Evolutionary conservation across 2,888 invertebrate genomes (phyloP), one percentile per base, ranked within the genome.

Genomic region (Microdon myrmicae): DNA sequence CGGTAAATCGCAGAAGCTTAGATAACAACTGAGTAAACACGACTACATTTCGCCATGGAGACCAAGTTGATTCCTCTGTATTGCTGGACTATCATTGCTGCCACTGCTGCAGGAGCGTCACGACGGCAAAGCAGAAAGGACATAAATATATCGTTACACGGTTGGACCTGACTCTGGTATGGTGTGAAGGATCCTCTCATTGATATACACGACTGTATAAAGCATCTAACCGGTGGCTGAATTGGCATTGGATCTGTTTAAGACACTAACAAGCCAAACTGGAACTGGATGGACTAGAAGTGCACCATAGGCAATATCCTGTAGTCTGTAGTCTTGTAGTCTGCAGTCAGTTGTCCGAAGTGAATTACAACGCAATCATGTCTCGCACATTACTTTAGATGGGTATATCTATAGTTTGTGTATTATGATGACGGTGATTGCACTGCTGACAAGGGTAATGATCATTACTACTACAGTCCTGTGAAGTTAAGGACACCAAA

Each of bases 261-360:
- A 48, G 38, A 54, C 47, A 54, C 54, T 54, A 60, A 60, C 60
- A 43, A 54, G 60, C 54, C 60, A 54, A 60, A 60, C 47, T 60
- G 37, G 41, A 60, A 59, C 37, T 54, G 54, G 45, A 59, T 54
- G 31, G 53, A 41, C 54, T 31, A 32, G 54, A 60, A 37, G 31
- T n/a, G 60, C 26, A 39, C 16, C 45, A 26, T 17, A n/a, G n/a
- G n/a, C n/a, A n/a, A n/a, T n/a, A n/a, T n/a, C n/a, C n/a, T n/a
- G n/a, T n/a, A n/a, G n/a, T n/a, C n/a, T n/a, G n/a, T n/a, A n/a
- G n/a, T n/a, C n/a, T n/a, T n/a, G n/a, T n/a, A n/a, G n/a, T n/a
- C n/a, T n/a, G n/a, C n/a, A n/a, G n/a, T n/a, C n/a, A n/a, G n/a
- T n/a, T n/a, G n/a, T n/a, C n/a, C n/a, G n/a, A n/a, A n/a, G n/a